Base-by-base conservation (phyloP, 2,888 invertebrate genomes). In the Ceriagrion tenellum region DNA sequence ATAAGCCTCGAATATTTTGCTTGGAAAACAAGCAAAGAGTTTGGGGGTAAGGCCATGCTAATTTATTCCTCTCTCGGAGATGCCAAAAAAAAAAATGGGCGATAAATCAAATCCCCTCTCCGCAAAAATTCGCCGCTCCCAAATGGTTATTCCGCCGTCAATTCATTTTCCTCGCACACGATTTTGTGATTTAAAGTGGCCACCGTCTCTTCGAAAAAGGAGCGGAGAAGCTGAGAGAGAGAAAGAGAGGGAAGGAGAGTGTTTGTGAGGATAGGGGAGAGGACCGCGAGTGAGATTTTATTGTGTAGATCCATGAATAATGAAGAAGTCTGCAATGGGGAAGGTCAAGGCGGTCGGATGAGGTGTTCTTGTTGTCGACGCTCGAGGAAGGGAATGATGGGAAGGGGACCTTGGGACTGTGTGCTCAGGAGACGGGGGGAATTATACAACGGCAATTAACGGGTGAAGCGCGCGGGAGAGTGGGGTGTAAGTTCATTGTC, bases 281-380 rank as follows among this genome's bases (percentile, higher is more conserved):
- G 23, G 35, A 81, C 23, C n/a, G 81, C 30, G 35, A 35, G 81
- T 30, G 81, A 81, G 81, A 81, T 81, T 59, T 81, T 81, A 35
- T 35, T 81, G 81, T 35, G 81, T 81, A 81, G 81, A 81, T 81
- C 81, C 81, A 81, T 81, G 81, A 81, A 81, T 81, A 81, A 81
- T 81, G 81, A 81, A 81, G 35, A 81, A 81, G 81, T 16, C 81
- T 18, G 81, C 12, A 35, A 35, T 81, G 81, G 30, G 81, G 81
- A 81, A 81, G 81, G 81, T 81, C 81, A 81, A 81, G 81, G 81
- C 18, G 81, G 26, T 47, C 59, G 59, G 81, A 35, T 3, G 2
- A 20, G 59, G 81, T 13, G 81, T 1, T 81, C 13, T 35, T 16
- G 81, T 23, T 35, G 81, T 35, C 35, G 81, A n/a, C 81, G 35